A percentile compares a stretch with the other conserved stretches of the same genome.
Evolutionary conservation across 1,140 invertebrate genomes (phyloP).

Genomic region (Atopsyche davidsoni): DNA sequence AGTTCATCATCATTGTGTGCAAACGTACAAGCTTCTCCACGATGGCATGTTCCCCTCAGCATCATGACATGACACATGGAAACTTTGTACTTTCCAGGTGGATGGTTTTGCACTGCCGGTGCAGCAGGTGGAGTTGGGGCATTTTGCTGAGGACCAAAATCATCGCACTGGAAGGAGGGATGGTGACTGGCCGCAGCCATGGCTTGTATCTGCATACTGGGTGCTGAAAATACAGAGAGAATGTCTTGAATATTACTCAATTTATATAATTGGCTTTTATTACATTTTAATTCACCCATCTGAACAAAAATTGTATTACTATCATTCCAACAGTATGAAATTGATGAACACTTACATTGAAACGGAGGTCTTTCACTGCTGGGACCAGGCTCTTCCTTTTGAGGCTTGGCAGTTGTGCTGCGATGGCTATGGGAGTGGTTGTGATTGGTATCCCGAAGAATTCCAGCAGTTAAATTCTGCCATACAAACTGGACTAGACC

Average conservation of each 20-base stretch:
- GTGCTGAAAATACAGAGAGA: too few relatives aligned
- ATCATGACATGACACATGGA: conserved; percentile 84
- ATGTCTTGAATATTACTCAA: too few relatives aligned
- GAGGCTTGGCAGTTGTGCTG: conserved; percentile 30
- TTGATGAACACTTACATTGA: conserved; percentile 9
- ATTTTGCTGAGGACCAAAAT: too few relatives aligned
- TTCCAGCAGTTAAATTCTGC: conserved; percentile 65
- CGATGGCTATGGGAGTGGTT: conserved; percentile 37
- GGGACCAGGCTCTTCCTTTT: conserved; percentile 24
- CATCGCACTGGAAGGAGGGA: too few relatives aligned
- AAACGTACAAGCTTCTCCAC: conserved; percentile 83
- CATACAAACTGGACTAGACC: conserved; percentile 82
- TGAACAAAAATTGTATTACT: background rate
- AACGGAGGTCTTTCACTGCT: background rate
- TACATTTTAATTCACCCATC: too few relatives aligned
- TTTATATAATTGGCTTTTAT: too few relatives aligned
- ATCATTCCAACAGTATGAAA: background rate
- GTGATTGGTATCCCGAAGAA: conserved; percentile 49
- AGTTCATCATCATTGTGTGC: conserved; percentile 88
- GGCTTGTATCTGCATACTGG: too few relatives aligned
- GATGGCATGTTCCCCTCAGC: conserved; percentile 71
- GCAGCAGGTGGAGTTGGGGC: conserved; percentile 10
- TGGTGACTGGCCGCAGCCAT: too few relatives aligned
- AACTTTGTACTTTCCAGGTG: conserved; percentile 83
- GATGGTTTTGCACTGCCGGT: conserved; percentile 53